Percentiles rank a stretch among this genome's conserved stretches.
Evolutionary conservation across 2,888 invertebrate species (phyloP).

Genomic region (Nyleta sp.): DNA sequence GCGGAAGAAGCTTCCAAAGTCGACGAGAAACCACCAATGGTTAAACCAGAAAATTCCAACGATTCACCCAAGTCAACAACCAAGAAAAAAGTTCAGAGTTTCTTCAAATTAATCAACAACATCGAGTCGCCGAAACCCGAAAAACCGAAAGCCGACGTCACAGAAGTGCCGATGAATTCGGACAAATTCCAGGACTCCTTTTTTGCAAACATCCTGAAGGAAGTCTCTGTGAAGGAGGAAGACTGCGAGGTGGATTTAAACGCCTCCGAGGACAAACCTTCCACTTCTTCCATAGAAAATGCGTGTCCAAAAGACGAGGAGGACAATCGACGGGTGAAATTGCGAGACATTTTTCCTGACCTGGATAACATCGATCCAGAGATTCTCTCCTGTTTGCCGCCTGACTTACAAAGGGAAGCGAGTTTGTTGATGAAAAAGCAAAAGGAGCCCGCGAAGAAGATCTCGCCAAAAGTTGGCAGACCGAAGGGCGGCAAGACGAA

Average conservation of each 20-base stretch:
- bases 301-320: background rate
- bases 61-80: background rate
- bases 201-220: conserved; percentile 77
- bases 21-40: background rate
- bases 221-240: background rate
- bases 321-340: conserved; percentile 53
- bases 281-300: background rate
- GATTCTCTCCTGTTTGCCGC: conserved; percentile 80
- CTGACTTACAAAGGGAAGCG: conserved; percentile 78
- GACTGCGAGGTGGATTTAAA: background rate
- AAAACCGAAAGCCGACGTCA: background rate
- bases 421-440: conserved; percentile 60
- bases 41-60: too few relatives aligned
- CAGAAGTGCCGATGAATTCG: conserved; percentile 41
- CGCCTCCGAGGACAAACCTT: background rate
- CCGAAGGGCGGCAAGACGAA: conserved; percentile 64
- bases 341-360: conserved; percentile 82
- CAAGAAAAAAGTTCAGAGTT: conserved; percentile 36
- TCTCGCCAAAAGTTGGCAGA: conserved; percentile 66
- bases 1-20: background rate
- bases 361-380: conserved; percentile 80
- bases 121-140: conserved; percentile 28
- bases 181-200: conserved; percentile 77
- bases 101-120: conserved; percentile 54
- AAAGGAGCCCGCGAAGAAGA: conserved; percentile 48